phyloP scores from a whole-genome alignment of 2,888 invertebrate species.

The Chelonus formosanus region DNA sequence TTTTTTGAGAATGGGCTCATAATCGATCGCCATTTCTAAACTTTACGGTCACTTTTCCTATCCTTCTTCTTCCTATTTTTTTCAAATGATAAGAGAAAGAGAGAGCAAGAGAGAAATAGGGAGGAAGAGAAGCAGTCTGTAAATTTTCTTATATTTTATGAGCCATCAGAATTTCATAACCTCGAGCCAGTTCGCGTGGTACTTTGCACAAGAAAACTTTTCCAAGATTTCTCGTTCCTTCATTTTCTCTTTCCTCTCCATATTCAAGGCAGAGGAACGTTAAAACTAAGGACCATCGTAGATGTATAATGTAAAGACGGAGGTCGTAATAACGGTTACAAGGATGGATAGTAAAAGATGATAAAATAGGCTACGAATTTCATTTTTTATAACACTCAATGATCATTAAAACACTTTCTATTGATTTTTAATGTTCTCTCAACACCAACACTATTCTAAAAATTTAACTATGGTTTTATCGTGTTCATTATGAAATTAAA shows the following conservation, averaged over 20 bases:
- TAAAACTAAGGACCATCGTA: slow-evolving; percentile 41
- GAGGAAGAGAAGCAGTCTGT: slow-evolving; percentile 56
- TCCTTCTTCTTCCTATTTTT: slow-evolving; percentile 23
- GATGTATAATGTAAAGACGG: slow-evolving; percentile 44
- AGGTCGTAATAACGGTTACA: slow-evolving; percentile 46
- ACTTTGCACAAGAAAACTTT: slow-evolving; percentile 65
- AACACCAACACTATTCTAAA: too few relatives aligned
- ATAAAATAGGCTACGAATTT: slow-evolving; percentile 20
- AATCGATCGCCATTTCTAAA: slow-evolving; percentile 43
- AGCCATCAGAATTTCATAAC: slow-evolving; percentile 66
- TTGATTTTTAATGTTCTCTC: too few relatives aligned
- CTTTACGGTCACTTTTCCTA: slow-evolving; percentile 21
- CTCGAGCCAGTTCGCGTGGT: slow-evolving; percentile 66
- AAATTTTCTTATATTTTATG: slow-evolving; percentile 67
- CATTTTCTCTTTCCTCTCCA: slow-evolving; percentile 35
- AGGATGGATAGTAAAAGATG: slow-evolving; percentile 40
- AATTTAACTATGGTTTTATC: too few relatives aligned
- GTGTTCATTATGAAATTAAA: too few relatives aligned
- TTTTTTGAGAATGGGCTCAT: slow-evolving; percentile 23
- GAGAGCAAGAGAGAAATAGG: slow-evolving; percentile 38
- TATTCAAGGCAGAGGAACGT: slow-evolving; percentile 30
- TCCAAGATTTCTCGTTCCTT: slow-evolving; percentile 43
- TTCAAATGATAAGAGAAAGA: slow-evolving; percentile 33
- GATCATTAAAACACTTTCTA: slow-evolving; percentile 1
- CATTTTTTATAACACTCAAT: slow-evolving; percentile 9